phyloP scores from a whole-genome alignment of 2,888 invertebrate genomes.

The Ochropleura plecta region DNA sequence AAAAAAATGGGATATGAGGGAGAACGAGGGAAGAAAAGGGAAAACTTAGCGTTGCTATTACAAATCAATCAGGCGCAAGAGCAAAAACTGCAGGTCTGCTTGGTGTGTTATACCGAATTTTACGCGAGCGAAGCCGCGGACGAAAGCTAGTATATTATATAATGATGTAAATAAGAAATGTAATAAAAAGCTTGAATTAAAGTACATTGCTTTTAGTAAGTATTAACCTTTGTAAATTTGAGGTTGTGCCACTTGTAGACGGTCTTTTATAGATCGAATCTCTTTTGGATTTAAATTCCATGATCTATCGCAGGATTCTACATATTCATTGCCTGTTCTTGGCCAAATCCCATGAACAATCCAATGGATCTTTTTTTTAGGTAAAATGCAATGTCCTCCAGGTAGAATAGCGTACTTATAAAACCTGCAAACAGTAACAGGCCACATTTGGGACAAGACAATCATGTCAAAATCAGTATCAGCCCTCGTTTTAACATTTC shows the following conservation, averaged over 20 bases:
- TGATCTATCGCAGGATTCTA: slow-evolving; percentile 13
- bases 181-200: background rate
- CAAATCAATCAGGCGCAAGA: no score
- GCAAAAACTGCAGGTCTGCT: no score
- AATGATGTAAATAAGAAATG: no score
- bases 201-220: background rate
- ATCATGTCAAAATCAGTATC: background rate
- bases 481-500: background rate
- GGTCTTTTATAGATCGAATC: background rate
- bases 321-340: background rate
- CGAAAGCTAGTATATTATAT: no score
- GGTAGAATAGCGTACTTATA: background rate
- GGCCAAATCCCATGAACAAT: slow-evolving; percentile 17
- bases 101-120: no score
- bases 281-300: slow-evolving; percentile 4
- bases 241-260: background rate
- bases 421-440: slow-evolving; percentile 1
- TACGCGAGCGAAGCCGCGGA: no score
- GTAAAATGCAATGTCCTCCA: background rate
- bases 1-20: no score
- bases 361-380: background rate
- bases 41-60: no score
- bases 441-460: slow-evolving; percentile 8
- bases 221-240: slow-evolving; percentile 13
- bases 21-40: no score